phyloP scores from a whole-genome alignment of 2,888 invertebrate genomes.

The Ochlodes sylvanus region DNA sequence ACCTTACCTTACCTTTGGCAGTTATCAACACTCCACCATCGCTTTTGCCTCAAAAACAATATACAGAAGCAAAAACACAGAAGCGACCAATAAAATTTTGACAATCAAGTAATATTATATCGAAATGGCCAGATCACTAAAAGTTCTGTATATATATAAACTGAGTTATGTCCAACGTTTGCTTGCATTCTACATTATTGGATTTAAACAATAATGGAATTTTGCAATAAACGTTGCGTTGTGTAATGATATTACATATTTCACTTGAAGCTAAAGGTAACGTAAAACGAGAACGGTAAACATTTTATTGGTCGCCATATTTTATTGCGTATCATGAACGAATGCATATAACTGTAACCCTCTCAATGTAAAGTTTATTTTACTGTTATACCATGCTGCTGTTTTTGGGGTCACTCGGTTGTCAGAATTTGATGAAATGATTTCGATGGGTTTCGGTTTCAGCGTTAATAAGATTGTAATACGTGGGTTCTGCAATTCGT shows the following conservation, averaged over 20 bases:
- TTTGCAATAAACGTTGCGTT: neutral
- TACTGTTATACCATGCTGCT: neutral
- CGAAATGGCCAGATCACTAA: too few species aligned
- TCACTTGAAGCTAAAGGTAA: slow-evolving; percentile 1
- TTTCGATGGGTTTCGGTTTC: too few species aligned
- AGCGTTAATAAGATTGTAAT: too few species aligned
- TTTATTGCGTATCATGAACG: slow-evolving; percentile 7
- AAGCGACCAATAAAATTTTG: too few species aligned
- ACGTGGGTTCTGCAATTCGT: too few species aligned
- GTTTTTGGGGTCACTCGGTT: neutral
- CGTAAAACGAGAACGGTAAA: slow-evolving; percentile 5
- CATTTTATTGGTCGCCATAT: slow-evolving; percentile 18
- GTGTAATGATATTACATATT: neutral
- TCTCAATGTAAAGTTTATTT: slow-evolving; percentile 1
- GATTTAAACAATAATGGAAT: neutral
- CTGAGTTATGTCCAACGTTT: neutral
- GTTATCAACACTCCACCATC: too few species aligned
- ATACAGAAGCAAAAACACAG: neutral
- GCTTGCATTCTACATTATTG: neutral
- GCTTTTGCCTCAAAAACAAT: too few species aligned
- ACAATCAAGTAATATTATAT: too few species aligned
- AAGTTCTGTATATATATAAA: too few species aligned
- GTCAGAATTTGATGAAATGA: too few species aligned
- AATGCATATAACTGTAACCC: slow-evolving; percentile 10
- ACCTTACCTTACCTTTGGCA: too few species aligned